These are phyloP conservation scores for Atherinomorus stipes DNA, from an alignment of 2,113 vertebrate species.

Conservation along the genomic window DNA sequence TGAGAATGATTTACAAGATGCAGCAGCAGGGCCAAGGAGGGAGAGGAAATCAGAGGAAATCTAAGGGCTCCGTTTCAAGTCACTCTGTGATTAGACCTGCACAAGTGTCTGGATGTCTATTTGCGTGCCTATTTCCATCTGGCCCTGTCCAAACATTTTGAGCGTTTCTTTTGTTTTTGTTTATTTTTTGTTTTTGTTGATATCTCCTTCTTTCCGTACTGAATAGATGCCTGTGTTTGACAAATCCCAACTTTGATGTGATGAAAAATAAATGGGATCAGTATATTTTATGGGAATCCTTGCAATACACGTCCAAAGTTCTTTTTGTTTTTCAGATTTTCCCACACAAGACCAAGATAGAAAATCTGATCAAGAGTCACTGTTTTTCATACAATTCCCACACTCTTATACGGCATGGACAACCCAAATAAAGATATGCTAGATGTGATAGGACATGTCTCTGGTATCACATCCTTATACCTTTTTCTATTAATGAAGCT, in stretches of 20 bases:
- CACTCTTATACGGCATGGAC: background rate
- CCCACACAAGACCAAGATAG: conserved; percentile 30
- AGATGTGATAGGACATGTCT: background rate
- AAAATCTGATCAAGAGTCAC: conserved; percentile 3
- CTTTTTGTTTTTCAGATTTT: conserved; percentile 21
- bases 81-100: conserved; percentile 62
- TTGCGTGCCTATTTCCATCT: conserved; percentile 48
- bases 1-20: conserved; percentile 87
- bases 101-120: conserved; percentile 49
- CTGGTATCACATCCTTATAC: no score
- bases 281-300: conserved; percentile 41
- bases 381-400: background rate
- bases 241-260: conserved; percentile 50
- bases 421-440: conserved; percentile 5
- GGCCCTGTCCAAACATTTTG: conserved; percentile 40
- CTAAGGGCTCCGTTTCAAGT: conserved; percentile 77
- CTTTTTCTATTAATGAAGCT: no score
- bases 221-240: conserved; percentile 56
- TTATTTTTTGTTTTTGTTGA: conserved; percentile 33
- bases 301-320: conserved; percentile 37
- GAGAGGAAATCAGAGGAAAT: conserved; percentile 83
- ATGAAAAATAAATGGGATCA: conserved; percentile 53
- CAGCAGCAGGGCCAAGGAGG: conserved; percentile 74
- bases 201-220: conserved; percentile 15
- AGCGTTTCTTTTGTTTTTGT: conserved; percentile 35